Evolutionary conservation across 2,797 vertebrate genomes (phyloP), one percentile per base, ranked within the genome.

Genomic region (Poeciliopsis turneri): DNA sequence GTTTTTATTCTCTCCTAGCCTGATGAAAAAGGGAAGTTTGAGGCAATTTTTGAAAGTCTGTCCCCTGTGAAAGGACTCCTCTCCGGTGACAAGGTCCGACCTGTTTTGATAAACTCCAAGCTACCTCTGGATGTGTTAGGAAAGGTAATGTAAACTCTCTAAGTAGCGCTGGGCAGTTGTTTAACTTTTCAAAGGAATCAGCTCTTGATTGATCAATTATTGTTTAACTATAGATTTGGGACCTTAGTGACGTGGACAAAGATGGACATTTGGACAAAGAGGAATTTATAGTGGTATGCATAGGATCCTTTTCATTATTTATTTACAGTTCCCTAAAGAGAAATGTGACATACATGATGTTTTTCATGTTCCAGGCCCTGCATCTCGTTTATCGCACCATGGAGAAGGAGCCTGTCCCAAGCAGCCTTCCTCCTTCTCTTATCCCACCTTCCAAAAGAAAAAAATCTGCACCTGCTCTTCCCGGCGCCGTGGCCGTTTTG

Each of bases 31-130:
- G 97, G 97, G 74, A 99, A 99, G 79, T 99, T 99, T 88, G 98
- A 99, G 79, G 97, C 97, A 79, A 99, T 99, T 91, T 99, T 99
- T 92, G 97, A 99, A 92, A 99, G 98, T 91, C 95, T 99, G 78
- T 90, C 93, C 72, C 98, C 98, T 28, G 87, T 98, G 43, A 97
- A 95, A 55, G 98, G 98, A 49, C 95, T 99, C 82, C 96, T 99
- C 10, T 96, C 98, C 4, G 98, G 98, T 82, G 98, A 99, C 86
- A 98, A 99, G 95, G 98, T 99, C 90, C 98, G 97, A 90, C 98
- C 98, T 5, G 96, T 99, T 81, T 96, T 99, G 90, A 97, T 99
- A 84, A 99, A 99, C 95, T 99, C 98, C 71, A 99, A 99, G 89
- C 96, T 99, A 93, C 98, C 98, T 94, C 96, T 99, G 55, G 98